Evolutionary conservation across 2,113 vertebrate species (phyloP).

Genomic region (Himantopus leucocephalus): DNA sequence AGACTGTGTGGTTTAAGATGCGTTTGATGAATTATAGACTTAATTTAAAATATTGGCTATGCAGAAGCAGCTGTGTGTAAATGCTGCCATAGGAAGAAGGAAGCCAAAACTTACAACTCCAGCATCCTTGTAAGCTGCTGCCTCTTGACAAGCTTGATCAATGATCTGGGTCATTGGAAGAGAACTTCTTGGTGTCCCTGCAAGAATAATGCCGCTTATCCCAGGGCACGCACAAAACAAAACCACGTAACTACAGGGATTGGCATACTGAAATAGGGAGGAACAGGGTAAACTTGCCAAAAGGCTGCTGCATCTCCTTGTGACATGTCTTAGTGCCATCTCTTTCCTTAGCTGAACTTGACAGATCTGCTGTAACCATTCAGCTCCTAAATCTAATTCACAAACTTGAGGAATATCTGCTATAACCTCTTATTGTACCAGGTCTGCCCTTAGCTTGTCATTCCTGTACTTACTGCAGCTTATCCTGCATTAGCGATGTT

Average conservation of each 20-base stretch:
- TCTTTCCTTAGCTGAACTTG: not conserved
- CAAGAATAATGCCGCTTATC: not conserved
- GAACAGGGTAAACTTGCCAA: not conserved
- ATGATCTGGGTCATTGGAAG: constrained; percentile 76
- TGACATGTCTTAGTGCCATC: not conserved
- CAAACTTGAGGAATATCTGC: not conserved
- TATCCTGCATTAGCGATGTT: not conserved
- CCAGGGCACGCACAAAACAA: not conserved
- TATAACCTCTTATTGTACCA: not conserved
- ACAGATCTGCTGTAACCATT: not conserved
- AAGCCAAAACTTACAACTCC: constrained; percentile 74
- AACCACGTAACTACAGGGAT: fast-evolving
- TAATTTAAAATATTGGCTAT: not conserved
- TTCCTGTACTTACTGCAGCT: not conserved
- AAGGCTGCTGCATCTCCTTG: not conserved
- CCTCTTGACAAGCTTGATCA: constrained; percentile 81
- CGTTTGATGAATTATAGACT: not conserved
- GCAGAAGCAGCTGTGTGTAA: not conserved
- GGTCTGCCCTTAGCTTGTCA: not conserved
- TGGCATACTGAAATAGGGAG: not conserved
- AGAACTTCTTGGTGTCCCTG: constrained; percentile 78
- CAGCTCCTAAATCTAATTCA: not conserved
- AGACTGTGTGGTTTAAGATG: not conserved
- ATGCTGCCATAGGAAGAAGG: not conserved
- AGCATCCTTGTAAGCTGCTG: constrained; percentile 77